These are phyloP conservation scores for Phrixothrix hirtus DNA, from an alignment of 2,888 invertebrate species.

Conservation along the genomic window DNA sequence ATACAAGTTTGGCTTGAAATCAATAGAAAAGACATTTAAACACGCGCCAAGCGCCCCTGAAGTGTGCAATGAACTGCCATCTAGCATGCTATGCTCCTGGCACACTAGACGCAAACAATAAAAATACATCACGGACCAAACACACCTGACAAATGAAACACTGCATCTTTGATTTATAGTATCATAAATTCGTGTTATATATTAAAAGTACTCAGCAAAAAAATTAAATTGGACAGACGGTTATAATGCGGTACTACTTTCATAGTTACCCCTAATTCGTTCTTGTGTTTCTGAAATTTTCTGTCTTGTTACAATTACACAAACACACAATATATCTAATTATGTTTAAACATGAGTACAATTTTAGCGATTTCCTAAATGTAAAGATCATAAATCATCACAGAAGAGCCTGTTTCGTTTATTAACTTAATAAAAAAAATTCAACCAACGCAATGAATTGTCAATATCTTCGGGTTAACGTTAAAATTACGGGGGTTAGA, in stretches of 20 bases:
- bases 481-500: too few species aligned
- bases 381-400: too few species aligned
- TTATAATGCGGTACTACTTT: conserved; percentile 4
- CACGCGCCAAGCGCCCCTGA: conserved; percentile 42
- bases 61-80: conserved; percentile 50
- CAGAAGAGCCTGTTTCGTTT: too few species aligned
- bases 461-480: too few species aligned
- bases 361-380: too few species aligned
- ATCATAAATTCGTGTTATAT: conserved; percentile 53
- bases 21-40: conserved; percentile 53
- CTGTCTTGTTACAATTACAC: too few species aligned
- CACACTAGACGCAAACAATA: conserved; percentile 52
- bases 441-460: too few species aligned
- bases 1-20: conserved; percentile 43
- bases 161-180: conserved; percentile 56
- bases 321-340: too few species aligned
- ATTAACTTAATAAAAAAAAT: too few species aligned
- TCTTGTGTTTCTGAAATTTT: neutral
- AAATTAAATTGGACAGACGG: conserved; percentile 46
- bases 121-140: conserved; percentile 56
- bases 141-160: conserved; percentile 58
- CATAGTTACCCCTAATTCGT: neutral
- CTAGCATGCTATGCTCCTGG: conserved; percentile 51
- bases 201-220: conserved; percentile 52
- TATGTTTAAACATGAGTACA: too few species aligned